Evolutionary conservation across 1,140 invertebrate species (phyloP).

Genomic region (Dendrolimus kikuchii): DNA sequence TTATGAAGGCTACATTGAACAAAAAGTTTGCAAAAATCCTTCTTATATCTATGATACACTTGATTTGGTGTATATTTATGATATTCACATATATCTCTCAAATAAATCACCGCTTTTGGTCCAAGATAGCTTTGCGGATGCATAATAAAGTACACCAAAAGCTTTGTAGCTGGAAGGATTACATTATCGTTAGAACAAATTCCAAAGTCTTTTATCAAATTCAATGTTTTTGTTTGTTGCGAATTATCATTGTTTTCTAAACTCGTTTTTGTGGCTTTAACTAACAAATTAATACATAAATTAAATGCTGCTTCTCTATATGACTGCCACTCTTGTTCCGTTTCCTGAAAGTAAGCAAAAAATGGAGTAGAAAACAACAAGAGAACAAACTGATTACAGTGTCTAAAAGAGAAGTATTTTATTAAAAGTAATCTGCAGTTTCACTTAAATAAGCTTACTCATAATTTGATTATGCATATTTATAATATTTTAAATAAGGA

Average conservation of each 20-base stretch:
- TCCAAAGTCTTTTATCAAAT: constrained; percentile 71
- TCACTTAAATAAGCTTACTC: too few relatives aligned
- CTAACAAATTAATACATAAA: constrained; percentile 67
- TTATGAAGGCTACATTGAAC: constrained; percentile 73
- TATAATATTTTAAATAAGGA: too few relatives aligned
- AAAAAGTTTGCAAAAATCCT: constrained; percentile 76
- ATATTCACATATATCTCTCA: constrained; percentile 74
- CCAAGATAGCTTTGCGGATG: constrained; percentile 76
- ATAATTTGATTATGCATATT: too few relatives aligned
- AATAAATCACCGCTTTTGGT: constrained; percentile 74
- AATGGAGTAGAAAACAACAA: constrained; percentile 22
- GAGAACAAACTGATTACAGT: too few relatives aligned
- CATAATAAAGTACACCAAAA: constrained; percentile 78
- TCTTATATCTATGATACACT: constrained; percentile 79
- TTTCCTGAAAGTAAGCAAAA: constrained; percentile 29
- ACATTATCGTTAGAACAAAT: constrained; percentile 54
- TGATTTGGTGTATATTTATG: constrained; percentile 74
- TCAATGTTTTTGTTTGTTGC: constrained; percentile 71
- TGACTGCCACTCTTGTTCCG: constrained; percentile 29
- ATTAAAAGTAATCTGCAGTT: too few relatives aligned
- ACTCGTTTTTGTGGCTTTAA: constrained; percentile 63
- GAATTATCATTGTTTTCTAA: constrained; percentile 69
- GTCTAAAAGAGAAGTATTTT: too few relatives aligned
- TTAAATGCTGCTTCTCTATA: constrained; percentile 68
- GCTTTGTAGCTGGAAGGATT: constrained; percentile 73